These are phyloP conservation scores for Phoeniculus purpureus DNA, from an alignment of 2,797 vertebrate species.

Conservation along the genomic window DNA sequence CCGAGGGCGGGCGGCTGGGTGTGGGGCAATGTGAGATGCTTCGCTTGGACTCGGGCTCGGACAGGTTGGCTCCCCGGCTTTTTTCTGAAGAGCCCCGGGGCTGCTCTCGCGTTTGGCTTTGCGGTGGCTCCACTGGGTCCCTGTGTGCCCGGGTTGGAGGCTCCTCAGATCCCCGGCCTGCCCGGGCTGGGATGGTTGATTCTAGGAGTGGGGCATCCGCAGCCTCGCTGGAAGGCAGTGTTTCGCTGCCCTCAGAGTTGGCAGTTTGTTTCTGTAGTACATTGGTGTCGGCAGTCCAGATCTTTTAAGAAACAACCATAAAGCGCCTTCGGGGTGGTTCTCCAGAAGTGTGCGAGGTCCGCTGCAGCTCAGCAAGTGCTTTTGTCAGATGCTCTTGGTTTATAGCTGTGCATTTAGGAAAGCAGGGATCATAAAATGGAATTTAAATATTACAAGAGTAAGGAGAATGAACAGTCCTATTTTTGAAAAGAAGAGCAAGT, in stretches of 20 bases:
- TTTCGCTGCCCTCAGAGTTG: too few species aligned
- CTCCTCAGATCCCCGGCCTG: too few species aligned
- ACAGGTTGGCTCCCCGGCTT: accelerated
- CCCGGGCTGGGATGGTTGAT: too few species aligned
- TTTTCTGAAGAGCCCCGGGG: accelerated
- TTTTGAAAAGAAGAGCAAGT: background rate
- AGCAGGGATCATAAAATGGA: background rate
- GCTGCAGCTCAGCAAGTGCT: background rate
- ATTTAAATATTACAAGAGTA: background rate
- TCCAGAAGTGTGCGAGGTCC: background rate
- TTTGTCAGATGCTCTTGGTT: accelerated
- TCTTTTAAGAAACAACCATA: background rate
- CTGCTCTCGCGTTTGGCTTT: accelerated
- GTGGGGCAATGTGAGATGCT: accelerated
- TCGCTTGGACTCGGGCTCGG: accelerated
- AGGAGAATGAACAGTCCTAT: background rate
- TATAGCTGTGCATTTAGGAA: background rate
- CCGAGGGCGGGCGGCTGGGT: background rate
- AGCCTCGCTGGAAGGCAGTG: too few species aligned
- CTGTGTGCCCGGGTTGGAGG: too few species aligned
- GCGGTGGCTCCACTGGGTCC: too few species aligned
- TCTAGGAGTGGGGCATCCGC: too few species aligned
- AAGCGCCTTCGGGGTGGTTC: background rate
- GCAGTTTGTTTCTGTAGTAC: background rate
- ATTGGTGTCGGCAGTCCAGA: accelerated